A percentile compares a stretch with the other conserved stretches of the same genome.
phyloP scores from a whole-genome alignment of 1,140 invertebrate genomes.

The Rhopalosiphum padi region DNA sequence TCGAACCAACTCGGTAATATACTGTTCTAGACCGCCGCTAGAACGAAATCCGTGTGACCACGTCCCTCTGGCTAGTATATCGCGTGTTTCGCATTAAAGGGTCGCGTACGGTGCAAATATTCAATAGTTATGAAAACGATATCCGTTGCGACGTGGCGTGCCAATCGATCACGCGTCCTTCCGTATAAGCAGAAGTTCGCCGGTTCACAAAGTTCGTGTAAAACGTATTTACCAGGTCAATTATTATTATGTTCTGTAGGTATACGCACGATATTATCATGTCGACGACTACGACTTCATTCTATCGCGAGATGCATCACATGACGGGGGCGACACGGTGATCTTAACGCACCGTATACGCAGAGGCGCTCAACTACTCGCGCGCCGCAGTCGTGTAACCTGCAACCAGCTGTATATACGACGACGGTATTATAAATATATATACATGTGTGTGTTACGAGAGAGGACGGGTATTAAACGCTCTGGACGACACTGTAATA shows the following conservation, averaged over 20 bases:
- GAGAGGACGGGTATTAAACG: constrained; percentile 1
- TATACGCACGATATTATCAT: no score
- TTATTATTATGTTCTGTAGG: no score
- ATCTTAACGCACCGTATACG: not conserved
- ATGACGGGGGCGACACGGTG: not conserved
- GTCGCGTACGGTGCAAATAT: not conserved
- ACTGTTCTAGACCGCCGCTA: not conserved
- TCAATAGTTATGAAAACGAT: not conserved
- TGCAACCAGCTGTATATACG: not conserved
- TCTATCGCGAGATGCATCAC: not conserved
- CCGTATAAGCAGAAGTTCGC: no score
- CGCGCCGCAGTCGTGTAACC: not conserved
- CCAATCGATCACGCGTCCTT: no score
- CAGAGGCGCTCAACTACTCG: not conserved
- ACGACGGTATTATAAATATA: not conserved
- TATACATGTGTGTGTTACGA: not conserved
- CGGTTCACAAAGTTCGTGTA: no score
- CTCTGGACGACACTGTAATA: not conserved
- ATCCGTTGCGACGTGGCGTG: no score
- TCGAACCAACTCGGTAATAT: no score
- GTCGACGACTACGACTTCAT: no score
- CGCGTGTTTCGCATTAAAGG: not conserved
- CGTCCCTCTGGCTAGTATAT: no score
- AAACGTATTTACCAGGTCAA: no score
- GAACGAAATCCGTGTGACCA: not conserved